Evolutionary conservation across 2,888 invertebrate genomes (phyloP).

Genomic region (Phorcus lineatus): DNA sequence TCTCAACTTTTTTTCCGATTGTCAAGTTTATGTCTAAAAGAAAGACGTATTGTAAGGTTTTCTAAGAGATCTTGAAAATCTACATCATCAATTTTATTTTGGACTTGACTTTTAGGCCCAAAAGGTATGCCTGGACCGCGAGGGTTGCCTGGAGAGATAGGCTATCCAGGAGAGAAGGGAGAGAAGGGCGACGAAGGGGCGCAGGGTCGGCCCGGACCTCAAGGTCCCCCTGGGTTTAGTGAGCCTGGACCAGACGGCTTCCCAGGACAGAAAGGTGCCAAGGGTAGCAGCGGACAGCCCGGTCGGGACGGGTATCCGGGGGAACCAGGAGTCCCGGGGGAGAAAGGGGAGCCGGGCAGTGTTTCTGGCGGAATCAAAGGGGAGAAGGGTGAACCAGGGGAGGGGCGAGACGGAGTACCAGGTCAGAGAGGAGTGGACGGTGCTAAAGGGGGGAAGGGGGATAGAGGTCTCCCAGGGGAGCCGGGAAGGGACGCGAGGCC

Average conservation of each 20-base stretch:
- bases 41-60: too few relatives aligned
- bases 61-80: too few relatives aligned
- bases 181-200: conserved; percentile 33
- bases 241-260: conserved; percentile 26
- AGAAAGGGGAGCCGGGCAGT: conserved; percentile 32
- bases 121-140: conserved; percentile 83
- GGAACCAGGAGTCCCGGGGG: conserved; percentile 44
- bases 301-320: conserved; percentile 12
- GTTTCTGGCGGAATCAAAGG: conserved; percentile 12
- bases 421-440: conserved; percentile 16
- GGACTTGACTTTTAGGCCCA: conserved; percentile 43
- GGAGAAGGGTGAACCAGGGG: conserved; percentile 21
- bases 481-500: conserved; percentile 35
- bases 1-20: too few relatives aligned
- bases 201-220: conserved; percentile 33
- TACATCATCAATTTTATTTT: too few relatives aligned
- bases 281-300: conserved; percentile 2
- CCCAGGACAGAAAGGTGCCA: conserved; percentile 28
- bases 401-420: background rate
- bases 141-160: conserved; percentile 76
- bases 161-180: conserved; percentile 39
- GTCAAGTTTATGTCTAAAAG: too few relatives aligned
- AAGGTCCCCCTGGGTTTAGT: conserved; percentile 34
- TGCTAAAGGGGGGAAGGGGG: conserved; percentile 14
- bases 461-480: conserved; percentile 9